Evolutionary conservation across 2,888 invertebrate genomes (phyloP), one percentile per base, ranked within the genome.

Genomic region (Linnaemya tessellans): DNA sequence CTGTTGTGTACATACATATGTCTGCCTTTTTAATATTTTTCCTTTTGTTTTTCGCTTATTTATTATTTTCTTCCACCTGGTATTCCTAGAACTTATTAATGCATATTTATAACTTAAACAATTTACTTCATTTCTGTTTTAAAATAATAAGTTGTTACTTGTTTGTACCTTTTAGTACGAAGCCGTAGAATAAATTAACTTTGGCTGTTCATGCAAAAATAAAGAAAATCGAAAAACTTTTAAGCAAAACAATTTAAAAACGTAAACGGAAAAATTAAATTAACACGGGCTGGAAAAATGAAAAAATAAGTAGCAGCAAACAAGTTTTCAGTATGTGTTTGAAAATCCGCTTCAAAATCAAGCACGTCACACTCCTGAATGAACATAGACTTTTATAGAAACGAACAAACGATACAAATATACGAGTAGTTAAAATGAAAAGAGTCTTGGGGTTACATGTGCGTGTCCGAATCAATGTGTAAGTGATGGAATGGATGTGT

Each of bases 181-280:
- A 46, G 18, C 22, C 60, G 20, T 38, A 22, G 81, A 38, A 85
- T 85, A 85, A 81, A 84, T 84, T 84, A 79, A 51, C 22, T 71
- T 77, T 30, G 20, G 25, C 38, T 41, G 30, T 20, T 62, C 10
- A n/a, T 30, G 38, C 18, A 73, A 25, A 18, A n/a, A 54, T 5
- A 62, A 62, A 11, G 18, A 58, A 41, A 54, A 18, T 18, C 22
- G n/a, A 22, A 65, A 64, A 77, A 77, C 30, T 49, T 56, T 81
- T 80, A 51, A 64, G 11, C 22, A 56, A 67, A 77, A 80, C 65
- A 58, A 41, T 30, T 73, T 67, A 51, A 80, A 51, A 80, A 80
- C 56, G 46, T 56, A 71, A 60, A 73, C 41, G 77, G 58, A 67
- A 83, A 83, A 77, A 78, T 83, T 77, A 65, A 83, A 78, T 83